Percentiles rank a stretch among this genome's conserved stretches.
These are phyloP conservation scores for Leucophenga montana DNA, from an alignment of 2,888 invertebrate genomes.

Conservation along the genomic window DNA sequence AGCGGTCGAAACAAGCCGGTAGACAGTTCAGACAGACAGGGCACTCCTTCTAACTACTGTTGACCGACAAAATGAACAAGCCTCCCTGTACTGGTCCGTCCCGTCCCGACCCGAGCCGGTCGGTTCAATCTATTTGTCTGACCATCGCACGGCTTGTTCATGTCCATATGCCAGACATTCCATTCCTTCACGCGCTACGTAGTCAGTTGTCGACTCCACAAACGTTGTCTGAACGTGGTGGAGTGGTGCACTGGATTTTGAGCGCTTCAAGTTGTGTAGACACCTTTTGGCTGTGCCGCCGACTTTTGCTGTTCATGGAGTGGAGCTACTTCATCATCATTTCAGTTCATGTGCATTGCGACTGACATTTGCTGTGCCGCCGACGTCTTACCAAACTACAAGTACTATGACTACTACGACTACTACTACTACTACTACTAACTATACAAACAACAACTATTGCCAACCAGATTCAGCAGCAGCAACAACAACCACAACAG, in stretches of 20 bases:
- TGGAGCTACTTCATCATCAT: constrained; percentile 63
- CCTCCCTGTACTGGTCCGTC: not conserved
- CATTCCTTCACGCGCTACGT: not conserved
- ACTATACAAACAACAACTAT: constrained; percentile 44
- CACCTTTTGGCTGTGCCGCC: constrained; percentile 20
- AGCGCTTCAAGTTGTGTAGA: not conserved
- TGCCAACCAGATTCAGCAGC: constrained; percentile 36
- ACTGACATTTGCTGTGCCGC: constrained; percentile 51
- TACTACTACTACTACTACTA: not conserved
- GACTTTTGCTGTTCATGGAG: not conserved
- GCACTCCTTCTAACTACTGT: constrained; percentile 37
- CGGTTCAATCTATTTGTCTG: not conserved
- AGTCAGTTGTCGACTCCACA: too few species aligned
- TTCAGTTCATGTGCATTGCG: constrained; percentile 55
- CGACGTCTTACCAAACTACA: not conserved
- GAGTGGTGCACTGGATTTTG: too few species aligned
- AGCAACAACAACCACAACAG: constrained; percentile 50
- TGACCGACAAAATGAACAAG: constrained; percentile 28
- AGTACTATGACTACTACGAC: not conserved
- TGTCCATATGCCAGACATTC: constrained; percentile 5
- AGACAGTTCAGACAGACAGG: constrained; percentile 14
- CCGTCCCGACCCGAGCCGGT: too few species aligned
- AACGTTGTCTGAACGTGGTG: not conserved
- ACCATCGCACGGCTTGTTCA: not conserved
- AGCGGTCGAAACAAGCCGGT: not conserved